Evolutionary conservation across 2,888 invertebrate genomes (phyloP).

Genomic region (Phortica magna): DNA sequence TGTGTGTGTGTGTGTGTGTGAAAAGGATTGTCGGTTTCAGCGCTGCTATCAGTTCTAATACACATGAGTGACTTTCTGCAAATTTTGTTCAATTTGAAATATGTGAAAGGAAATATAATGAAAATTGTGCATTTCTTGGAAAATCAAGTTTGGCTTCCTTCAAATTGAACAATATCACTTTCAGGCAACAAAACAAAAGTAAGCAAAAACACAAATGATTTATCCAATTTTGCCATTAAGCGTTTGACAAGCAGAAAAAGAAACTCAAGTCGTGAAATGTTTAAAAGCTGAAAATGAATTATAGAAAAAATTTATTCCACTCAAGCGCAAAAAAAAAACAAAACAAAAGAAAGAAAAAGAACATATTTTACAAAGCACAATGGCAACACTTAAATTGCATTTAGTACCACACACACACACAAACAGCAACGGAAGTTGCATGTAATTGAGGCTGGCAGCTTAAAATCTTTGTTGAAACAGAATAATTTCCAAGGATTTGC

Average conservation of each 20-base stretch:
- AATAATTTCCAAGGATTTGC: slow-evolving; percentile 21
- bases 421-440: not conserved
- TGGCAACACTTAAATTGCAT: slow-evolving; percentile 10
- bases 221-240: too few relatives aligned
- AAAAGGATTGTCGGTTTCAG: not conserved
- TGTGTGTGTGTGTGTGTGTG: too few relatives aligned
- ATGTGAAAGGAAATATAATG: too few relatives aligned
- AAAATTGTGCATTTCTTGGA: too few relatives aligned
- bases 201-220: too few relatives aligned
- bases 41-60: not conserved
- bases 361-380: not conserved
- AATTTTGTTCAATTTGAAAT: too few relatives aligned
- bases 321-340: not conserved
- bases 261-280: too few relatives aligned
- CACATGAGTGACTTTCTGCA: too few relatives aligned
- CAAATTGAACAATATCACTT: too few relatives aligned
- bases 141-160: too few relatives aligned
- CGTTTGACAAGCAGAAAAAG: too few relatives aligned
- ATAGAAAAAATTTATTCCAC: not conserved
- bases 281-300: not conserved
- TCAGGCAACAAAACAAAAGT: too few relatives aligned
- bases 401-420: not conserved
- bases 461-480: slow-evolving; percentile 19
- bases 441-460: slow-evolving; percentile 15
- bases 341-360: not conserved